phyloP scores from a whole-genome alignment of 2,113 vertebrate genomes.

The Ceyx melanurus region DNA sequence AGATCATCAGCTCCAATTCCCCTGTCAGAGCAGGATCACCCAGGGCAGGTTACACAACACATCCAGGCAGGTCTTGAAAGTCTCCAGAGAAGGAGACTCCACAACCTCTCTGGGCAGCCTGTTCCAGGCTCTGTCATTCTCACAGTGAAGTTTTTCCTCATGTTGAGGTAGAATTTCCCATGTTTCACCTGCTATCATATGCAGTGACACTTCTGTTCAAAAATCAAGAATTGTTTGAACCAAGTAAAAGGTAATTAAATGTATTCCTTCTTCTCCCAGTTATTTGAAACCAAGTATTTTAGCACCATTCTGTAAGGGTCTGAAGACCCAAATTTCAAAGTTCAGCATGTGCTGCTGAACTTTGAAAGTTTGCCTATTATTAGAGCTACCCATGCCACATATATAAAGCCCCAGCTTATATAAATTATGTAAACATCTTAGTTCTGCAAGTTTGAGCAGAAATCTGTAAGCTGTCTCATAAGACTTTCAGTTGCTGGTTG shows the following conservation, averaged over 20 bases:
- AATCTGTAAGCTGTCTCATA: not conserved
- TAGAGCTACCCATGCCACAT: not conserved
- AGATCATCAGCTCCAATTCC: no score
- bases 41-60: no score
- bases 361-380: not conserved
- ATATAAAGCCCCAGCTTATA: not conserved
- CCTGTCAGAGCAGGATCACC: no score
- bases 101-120: no score
- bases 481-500: not conserved
- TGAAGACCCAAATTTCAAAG: not conserved
- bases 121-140: no score
- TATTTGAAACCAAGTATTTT: not conserved
- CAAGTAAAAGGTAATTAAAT: not conserved
- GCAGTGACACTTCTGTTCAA: not conserved
- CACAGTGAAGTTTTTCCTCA: no score
- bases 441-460: constrained; percentile 22
- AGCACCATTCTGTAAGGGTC: not conserved
- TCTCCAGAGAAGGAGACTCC: no score
- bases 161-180: no score
- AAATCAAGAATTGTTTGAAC: not conserved
- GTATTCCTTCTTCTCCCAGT: not conserved
- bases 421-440: not conserved
- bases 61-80: no score
- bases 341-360: not conserved
- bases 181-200: not conserved